phyloP scores from a whole-genome alignment of 2,888 invertebrate species.

The Pseudanteris insignis region DNA sequence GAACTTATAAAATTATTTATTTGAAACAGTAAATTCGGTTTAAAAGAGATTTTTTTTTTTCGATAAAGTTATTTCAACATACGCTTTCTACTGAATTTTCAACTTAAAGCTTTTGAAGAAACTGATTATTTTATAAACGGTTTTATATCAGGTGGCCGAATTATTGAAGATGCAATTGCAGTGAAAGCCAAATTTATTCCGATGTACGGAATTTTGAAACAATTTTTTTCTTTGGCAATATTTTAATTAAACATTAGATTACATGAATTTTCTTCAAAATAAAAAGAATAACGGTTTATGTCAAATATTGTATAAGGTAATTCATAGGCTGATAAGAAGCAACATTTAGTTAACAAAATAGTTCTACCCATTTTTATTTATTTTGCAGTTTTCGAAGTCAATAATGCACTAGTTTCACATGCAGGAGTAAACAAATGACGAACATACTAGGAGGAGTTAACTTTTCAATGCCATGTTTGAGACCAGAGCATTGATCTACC shows the following conservation, averaged over 20 bases:
- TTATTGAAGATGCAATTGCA: no score
- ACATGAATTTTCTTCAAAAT: background rate
- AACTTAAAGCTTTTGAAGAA: no score
- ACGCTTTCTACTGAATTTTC: no score
- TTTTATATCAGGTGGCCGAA: no score
- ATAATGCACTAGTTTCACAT: conserved; percentile 35
- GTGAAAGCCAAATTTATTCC: background rate
- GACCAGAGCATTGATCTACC: conserved; percentile 18
- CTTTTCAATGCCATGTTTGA: conserved; percentile 28
- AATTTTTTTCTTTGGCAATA: background rate
- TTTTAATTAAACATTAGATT: background rate
- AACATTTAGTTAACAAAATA: background rate
- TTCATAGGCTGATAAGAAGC: conserved; percentile 22
- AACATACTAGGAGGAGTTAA: conserved; percentile 34
- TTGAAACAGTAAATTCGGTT: no score
- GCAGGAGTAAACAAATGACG: conserved; percentile 24
- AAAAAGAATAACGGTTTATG: conserved; percentile 8
- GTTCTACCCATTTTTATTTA: conserved; percentile 6
- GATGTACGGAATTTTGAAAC: background rate
- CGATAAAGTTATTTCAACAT: no score
- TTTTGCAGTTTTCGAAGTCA: conserved; percentile 25
- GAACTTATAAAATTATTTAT: no score
- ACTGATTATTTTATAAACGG: no score
- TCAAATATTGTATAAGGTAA: conserved; percentile 36
- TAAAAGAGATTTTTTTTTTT: no score